Conservation (phyloP, 2,797 vertebrate species). For the Scarus forsteni region DNA sequence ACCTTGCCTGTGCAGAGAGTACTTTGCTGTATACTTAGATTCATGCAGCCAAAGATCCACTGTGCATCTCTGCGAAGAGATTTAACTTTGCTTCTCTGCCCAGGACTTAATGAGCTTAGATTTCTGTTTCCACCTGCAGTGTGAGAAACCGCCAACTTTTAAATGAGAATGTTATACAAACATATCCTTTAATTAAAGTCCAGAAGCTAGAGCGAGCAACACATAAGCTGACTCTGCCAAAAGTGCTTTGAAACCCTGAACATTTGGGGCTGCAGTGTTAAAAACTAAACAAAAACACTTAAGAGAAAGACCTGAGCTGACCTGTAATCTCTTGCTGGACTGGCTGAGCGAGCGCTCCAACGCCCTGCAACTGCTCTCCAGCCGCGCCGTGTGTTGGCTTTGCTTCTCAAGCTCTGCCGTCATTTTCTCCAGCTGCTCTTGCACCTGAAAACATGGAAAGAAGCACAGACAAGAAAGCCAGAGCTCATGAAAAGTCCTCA, state of each 20-base stretch:
- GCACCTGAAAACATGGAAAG: constrained; percentile 67
- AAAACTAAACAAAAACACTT: background rate
- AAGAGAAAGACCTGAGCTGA: constrained; percentile 58
- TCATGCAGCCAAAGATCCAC: constrained; percentile 41
- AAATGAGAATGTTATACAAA: constrained; percentile 25
- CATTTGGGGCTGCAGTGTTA: background rate
- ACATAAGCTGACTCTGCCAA: background rate
- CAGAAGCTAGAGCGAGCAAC: background rate
- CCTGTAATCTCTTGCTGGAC: constrained; percentile 90
- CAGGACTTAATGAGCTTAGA: constrained; percentile 62
- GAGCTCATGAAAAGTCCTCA: background rate
- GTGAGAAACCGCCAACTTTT: constrained; percentile 15
- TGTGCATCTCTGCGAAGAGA: constrained; percentile 53
- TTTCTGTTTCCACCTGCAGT: constrained; percentile 54
- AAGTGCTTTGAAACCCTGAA: background rate
- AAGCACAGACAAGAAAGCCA: constrained; percentile 5
- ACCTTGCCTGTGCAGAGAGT: constrained; percentile 34
- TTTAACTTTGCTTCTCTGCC: constrained; percentile 62
- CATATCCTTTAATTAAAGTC: constrained; percentile 16
- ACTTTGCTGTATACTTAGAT: constrained; percentile 28
- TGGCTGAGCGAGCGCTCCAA: constrained; percentile 93
- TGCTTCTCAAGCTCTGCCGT: constrained; percentile 90
- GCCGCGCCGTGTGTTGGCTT: constrained; percentile 88
- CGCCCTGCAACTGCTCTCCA: constrained; percentile 93
- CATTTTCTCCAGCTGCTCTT: constrained; percentile 89